Base-by-base conservation (phyloP, 1,140 invertebrate genomes). In the Charaxes varanes region DNA sequence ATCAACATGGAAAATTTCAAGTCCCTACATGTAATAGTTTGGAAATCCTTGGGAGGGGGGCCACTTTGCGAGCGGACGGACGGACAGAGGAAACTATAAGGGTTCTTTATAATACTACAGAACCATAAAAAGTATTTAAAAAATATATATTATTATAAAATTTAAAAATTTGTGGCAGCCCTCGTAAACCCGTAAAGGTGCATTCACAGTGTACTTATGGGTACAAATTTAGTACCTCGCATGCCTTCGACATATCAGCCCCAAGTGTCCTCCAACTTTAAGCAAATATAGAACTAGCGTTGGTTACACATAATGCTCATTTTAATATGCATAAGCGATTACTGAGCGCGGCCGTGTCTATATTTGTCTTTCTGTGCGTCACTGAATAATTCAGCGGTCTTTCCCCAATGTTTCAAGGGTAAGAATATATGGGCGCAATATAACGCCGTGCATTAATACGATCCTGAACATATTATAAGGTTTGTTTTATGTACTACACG, bases 371-470 rank as follows among this genome's bases (percentile, higher is more conserved):
- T 79, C 72, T 67, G 70, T 78, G 70, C 77, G 74, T 73, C 68
- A 80, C 73, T 83, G 72, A 83, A 83, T 83, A 66, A 83, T 83
- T 83, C 72, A 81, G 70, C 65, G 76, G 66, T 74, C 67, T 72
- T 73, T 68, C 67, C 71, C 70, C 52, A 67, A 62, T 58, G 66
- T 72, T 80, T 83, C 79, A 83, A 79, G 76, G 76, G 74, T 79
- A 83, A 73, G 62, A 71, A 76, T 69, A 67, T 76, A 74, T 68
- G 53, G 62, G 51, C 53, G 59, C 58, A 62, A 67, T 69, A 61
- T 70, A 68, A 58, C 52, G 53, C 46, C 54, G 35, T 57, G 28
- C 22, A 47, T 48, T 33, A 42, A 57, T 34, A 43, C 26, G 7
- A 5, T 40, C 37, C 30, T 30, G 19, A 19, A 13, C 13, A 12